phyloP scores from a whole-genome alignment of 2,113 vertebrate genomes.

The Pluvianellus socialis region DNA sequence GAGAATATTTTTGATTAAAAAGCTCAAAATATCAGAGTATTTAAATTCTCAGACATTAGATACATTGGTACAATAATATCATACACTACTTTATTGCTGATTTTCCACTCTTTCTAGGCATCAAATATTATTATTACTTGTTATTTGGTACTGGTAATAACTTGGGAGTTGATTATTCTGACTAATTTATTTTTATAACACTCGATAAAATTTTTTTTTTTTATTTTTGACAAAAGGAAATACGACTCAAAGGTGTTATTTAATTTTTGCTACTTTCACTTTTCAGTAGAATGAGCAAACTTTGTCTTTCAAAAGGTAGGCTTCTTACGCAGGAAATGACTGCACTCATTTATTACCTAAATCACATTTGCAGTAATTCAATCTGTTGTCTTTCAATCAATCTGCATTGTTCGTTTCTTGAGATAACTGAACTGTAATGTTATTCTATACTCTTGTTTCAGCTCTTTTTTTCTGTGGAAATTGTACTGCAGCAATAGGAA shows the following conservation, averaged over 20 bases:
- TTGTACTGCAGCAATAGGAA: not conserved
- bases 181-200: not conserved
- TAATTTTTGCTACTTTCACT: not conserved
- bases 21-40: not conserved
- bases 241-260: not conserved
- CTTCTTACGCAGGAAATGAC: not conserved
- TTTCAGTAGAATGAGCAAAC: not conserved
- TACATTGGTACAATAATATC: not conserved
- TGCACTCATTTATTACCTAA: constrained; percentile 1
- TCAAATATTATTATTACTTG: not conserved
- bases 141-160: not conserved
- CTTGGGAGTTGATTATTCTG: not conserved
- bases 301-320: not conserved
- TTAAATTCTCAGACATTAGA: not conserved
- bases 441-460: not conserved
- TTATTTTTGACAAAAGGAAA: not conserved
- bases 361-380: constrained; percentile 8
- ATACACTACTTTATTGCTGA: not conserved
- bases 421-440: not conserved
- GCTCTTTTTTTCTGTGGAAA: not conserved
- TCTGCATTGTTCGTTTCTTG: not conserved
- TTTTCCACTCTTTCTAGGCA: not conserved
- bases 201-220: not conserved
- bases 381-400: not conserved
- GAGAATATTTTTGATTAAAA: not conserved